phyloP scores from a whole-genome alignment of 2,113 vertebrate species.

The Ciconia stormi region DNA sequence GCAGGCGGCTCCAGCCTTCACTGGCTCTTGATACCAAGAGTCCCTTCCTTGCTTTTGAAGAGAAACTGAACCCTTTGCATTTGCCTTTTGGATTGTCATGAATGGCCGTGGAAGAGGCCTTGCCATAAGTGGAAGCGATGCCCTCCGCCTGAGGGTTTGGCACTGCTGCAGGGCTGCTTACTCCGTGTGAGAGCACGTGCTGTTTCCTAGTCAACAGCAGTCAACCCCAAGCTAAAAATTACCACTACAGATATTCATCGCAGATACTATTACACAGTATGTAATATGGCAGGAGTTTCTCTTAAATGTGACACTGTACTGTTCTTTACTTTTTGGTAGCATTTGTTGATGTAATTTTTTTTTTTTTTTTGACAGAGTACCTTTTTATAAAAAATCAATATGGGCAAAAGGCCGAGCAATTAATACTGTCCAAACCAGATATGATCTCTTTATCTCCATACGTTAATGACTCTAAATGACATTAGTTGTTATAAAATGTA shows the following conservation, averaged over 20 bases:
- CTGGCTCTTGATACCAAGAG: not conserved
- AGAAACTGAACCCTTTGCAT: not conserved
- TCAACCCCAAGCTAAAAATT: conserved; percentile 59
- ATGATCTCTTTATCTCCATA: not conserved
- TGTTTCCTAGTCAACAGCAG: conserved; percentile 53
- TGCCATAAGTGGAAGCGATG: conserved; percentile 33
- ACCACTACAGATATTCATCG: conserved; percentile 12
- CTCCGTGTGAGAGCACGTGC: conserved; percentile 23
- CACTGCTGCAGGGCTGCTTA: conserved; percentile 3
- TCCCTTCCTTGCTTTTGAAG: not conserved
- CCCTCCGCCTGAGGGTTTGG: not conserved
- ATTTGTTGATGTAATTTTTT: conserved; percentile 67
- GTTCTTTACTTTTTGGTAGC: conserved; percentile 67
- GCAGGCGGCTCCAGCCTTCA: not conserved
- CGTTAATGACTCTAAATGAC: conserved; percentile 19
- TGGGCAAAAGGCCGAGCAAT: conserved; percentile 29
- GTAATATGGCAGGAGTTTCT: conserved; percentile 36
- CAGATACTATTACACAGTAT: conserved; percentile 55
- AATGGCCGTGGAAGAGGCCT: conserved; percentile 35
- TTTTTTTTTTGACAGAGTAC: conserved; percentile 75
- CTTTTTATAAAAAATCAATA: conserved; percentile 65
- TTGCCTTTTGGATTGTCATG: not conserved
- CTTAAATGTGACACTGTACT: conserved; percentile 21
- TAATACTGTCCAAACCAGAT: not conserved
- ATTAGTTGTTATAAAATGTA: conserved; percentile 59